These are phyloP conservation scores for Malurus alboscapulatus DNA, from an alignment of 2,113 vertebrate species.

Conservation along the genomic window DNA sequence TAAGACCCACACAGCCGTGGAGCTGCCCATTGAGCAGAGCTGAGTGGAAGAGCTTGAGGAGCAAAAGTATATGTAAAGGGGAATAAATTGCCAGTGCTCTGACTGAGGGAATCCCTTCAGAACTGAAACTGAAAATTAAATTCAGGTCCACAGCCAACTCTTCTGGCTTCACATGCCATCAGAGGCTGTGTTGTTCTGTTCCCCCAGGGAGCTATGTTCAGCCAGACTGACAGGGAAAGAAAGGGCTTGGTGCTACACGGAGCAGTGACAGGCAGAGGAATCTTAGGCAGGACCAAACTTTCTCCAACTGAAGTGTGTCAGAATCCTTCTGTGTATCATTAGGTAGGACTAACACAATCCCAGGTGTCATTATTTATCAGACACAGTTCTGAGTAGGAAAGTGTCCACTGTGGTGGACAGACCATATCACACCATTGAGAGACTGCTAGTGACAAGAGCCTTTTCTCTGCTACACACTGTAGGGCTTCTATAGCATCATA, in stretches of 20 bases:
- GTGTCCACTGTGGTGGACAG: neutral
- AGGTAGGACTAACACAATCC: neutral
- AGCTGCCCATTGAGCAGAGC: neutral
- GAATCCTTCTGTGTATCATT: neutral
- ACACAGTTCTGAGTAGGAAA: neutral
- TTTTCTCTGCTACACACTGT: neutral
- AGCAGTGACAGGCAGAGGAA: neutral
- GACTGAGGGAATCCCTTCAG: neutral
- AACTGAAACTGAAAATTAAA: neutral
- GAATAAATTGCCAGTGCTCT: neutral
- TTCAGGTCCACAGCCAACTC: neutral
- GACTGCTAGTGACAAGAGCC: neutral
- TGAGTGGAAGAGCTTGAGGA: neutral
- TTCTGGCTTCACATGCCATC: neutral
- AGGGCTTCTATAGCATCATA: fast-evolving
- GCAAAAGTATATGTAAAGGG: neutral
- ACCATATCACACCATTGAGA: neutral
- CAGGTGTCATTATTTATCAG: neutral
- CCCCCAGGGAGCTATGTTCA: neutral
- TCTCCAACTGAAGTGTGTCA: neutral
- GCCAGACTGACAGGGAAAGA: neutral
- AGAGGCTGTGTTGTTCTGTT: neutral
- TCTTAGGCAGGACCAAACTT: neutral
- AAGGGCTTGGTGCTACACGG: neutral
- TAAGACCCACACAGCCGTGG: neutral